Evolutionary conservation across 1,140 invertebrate genomes (phyloP), one percentile per base, ranked within the genome.

Genomic region (Adelges cooleyi): DNA sequence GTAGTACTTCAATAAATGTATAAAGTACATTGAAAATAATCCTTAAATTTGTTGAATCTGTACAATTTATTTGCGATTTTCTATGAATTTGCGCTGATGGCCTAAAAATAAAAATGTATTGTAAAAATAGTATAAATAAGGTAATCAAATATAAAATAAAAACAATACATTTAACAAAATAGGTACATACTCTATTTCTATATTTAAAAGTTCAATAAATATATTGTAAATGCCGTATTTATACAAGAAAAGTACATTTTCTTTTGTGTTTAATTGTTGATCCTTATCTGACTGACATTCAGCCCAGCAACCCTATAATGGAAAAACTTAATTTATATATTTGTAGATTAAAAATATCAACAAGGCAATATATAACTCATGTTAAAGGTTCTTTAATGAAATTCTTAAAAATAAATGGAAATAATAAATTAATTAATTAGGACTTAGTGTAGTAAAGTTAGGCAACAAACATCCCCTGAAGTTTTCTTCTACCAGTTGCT

Each of bases 21-120:
- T 97, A 98, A 20, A 98, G 77, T 65, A 97, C 87, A 69, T 89
- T 95, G 15, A 98, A 77, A 69, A 98, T 92, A 9, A 95, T 83
- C 71, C 94, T 83, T 50, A 98, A 78, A 74, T 97, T 92, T 23
- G 85, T 84, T 15, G 92, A 96, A 79, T 98, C 93, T 38, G 86
- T 86, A 66, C 96, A 78, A 67, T 90, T 94, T 40, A 95, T 88
- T 68, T 90, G 86, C 67, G 92, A 81, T 79, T 95, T 95, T 66
- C 87, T 84, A 53, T 88, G 84, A 69, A 86, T 84, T 69, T 84
- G 83, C 65, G 84, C 83, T 46, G 84, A 81, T 46, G 84, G 81
- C 69, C 80, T 83, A 29, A 38, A 18, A 42, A 44, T 25, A 5
- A 27, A 44, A n/a, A 13, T n/a, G 22, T 18, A 18, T n/a, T n/a